Evolutionary conservation across 2,888 invertebrate genomes (phyloP).

Genomic region (Hoplodrina blanda): DNA sequence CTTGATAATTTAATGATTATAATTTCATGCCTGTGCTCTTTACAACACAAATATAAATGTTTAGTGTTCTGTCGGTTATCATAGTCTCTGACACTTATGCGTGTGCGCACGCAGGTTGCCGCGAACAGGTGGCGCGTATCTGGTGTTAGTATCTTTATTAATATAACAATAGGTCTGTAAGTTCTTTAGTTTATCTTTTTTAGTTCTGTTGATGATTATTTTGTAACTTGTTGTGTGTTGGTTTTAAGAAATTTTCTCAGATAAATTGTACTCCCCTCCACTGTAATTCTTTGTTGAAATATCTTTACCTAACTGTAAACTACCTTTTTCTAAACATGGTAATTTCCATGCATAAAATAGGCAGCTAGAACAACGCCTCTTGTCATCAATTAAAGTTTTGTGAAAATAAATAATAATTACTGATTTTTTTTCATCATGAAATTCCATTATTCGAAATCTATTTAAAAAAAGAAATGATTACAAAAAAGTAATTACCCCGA

Average conservation of each 20-base stretch:
- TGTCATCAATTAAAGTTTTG: too few species aligned
- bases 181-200: conserved; percentile 3
- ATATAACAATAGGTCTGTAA: not conserved
- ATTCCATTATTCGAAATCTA: not conserved
- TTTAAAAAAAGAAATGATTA: not conserved
- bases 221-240: not conserved
- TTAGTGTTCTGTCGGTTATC: conserved; percentile 31
- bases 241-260: not conserved
- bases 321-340: too few species aligned
- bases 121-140: conserved; percentile 14
- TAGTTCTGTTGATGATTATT: too few species aligned
- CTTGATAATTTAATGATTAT: conserved; percentile 4
- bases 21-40: conserved; percentile 27
- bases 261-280: too few species aligned
- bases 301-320: too few species aligned
- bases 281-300: too few species aligned
- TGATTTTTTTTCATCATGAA: too few species aligned
- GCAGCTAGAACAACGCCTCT: too few species aligned
- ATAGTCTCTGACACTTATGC: conserved; percentile 12
- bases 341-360: too few species aligned
- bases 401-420: too few species aligned
- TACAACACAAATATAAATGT: conserved; percentile 36
- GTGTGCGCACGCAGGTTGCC: conserved; percentile 19
- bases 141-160: conserved; percentile 17
- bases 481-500: conserved; percentile 5